Evolutionary conservation across 2,888 invertebrate genomes (phyloP).

Genomic region (Dilophus febrilis): DNA sequence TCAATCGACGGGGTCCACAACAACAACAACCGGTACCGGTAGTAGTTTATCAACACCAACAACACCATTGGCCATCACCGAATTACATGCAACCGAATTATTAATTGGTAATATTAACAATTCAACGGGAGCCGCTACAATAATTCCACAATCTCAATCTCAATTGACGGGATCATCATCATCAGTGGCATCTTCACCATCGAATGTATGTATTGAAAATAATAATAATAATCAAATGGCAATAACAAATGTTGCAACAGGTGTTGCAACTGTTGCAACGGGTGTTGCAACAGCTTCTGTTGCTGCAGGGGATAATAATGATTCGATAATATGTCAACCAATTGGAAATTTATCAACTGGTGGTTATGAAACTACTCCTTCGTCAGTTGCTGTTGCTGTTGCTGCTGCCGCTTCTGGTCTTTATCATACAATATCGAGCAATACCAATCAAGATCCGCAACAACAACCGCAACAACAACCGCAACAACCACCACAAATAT

Average conservation of each 20-base stretch:
- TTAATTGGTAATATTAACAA: conserved; percentile 16
- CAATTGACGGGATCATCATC: conserved; percentile 12
- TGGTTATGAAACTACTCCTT: no score
- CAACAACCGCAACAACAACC: background rate
- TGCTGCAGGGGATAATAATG: no score
- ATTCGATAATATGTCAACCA: no score
- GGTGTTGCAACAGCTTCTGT: no score
- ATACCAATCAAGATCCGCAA: conserved; percentile 5
- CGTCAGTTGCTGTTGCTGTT: background rate
- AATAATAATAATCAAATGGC: background rate
- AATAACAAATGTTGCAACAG: conserved; percentile 12
- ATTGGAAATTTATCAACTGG: no score
- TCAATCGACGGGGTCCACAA: conserved; percentile 12
- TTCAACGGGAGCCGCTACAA: no score
- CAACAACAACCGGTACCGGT: conserved; percentile 20
- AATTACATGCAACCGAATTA: conserved; percentile 19
- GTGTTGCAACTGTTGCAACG: conserved; percentile 14
- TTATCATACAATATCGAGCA: background rate
- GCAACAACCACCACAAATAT: background rate
- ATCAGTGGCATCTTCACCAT: conserved; percentile 7
- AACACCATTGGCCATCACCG: conserved; percentile 13
- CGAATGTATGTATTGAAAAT: background rate
- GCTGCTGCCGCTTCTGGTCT: no score
- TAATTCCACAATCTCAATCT: conserved; percentile 24
- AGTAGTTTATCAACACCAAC: conserved; percentile 15